Base-by-base conservation (phyloP, 2,113 vertebrate species). In the Sylvicapra grimmia region DNA sequence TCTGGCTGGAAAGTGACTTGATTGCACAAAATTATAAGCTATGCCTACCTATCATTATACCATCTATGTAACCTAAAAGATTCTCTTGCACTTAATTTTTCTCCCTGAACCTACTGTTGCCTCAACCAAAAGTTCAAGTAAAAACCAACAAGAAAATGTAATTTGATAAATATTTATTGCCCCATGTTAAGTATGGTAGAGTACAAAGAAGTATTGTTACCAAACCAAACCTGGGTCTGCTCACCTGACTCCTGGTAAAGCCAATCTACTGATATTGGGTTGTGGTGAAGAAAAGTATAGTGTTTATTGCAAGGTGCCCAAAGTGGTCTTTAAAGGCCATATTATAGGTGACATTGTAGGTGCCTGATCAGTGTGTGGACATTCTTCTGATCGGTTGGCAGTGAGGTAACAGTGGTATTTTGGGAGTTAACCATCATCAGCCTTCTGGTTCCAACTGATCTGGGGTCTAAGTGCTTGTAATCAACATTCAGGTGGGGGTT, bases 51-150 rank as follows among this genome's bases (percentile, higher is more conserved):
- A 25, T 31, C 88, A 49, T 88, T 59, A 87, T 79, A 33, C 49
- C 29, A 89, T 82, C 16, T 44, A 56, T 27, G 18, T 94, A 56
- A 94, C 51, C 85, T 96, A 72, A 79, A 90, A 95, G 91, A 85
- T 72, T 96, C 33, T 89, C 44, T 89, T 79, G 2, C 61, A 85
- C 31, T 85, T 93, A 54, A 65, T 84, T 96, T 93, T 93, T 89
- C 51, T 72, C 61, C 16, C 36, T 10, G 31, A 86, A 4, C 14
- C 13, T 94, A 33, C 21, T 56, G 85, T 94, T 90, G 54, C 33
- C 80, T 97, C 56, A 94, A 89, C 6, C 14, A 68, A 96, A 97
- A 80, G 1, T 90, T 94, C 51, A 97, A 93, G 82, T 96, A 89
- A 96, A 93, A 97, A 89, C 31, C 87, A 75, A 54, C 88, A 86